A percentile compares a stretch with the other conserved stretches of the same genome.
These are phyloP conservation scores for Melanotaenia maccullochi DNA, from an alignment of 2,797 vertebrate genomes.

Conservation along the genomic window DNA sequence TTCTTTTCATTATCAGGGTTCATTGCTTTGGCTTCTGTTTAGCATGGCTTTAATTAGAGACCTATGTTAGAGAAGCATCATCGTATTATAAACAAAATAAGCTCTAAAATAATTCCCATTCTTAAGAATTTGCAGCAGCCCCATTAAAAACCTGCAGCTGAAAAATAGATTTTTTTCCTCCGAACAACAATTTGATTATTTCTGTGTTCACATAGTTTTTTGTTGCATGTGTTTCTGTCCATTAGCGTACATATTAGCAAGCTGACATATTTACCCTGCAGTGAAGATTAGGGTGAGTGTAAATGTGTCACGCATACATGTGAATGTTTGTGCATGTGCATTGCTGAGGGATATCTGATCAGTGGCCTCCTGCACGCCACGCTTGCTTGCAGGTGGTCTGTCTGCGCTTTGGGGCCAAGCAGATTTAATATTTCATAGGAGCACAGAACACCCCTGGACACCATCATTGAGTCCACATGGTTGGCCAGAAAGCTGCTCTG, in stretches of 20 bases:
- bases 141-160: constrained; percentile 17
- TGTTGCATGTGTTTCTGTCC: constrained; percentile 54
- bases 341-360: constrained; percentile 78
- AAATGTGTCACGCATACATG: constrained; percentile 35
- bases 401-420: constrained; percentile 87
- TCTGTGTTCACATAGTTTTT: constrained; percentile 54
- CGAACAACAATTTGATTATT: constrained; percentile 49
- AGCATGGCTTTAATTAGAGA: constrained; percentile 16
- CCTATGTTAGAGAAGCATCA: constrained; percentile 6
- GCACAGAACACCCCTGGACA: constrained; percentile 88
- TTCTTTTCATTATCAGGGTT: constrained; percentile 27
- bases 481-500: constrained; percentile 94
- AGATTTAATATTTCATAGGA: constrained; percentile 98
- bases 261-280: constrained; percentile 44
- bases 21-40: constrained; percentile 26
- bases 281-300: constrained; percentile 31
- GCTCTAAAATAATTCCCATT: constrained; percentile 1
- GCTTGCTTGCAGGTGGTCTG: constrained; percentile 93
- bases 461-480: constrained; percentile 98
- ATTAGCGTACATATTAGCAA: constrained; percentile 64
- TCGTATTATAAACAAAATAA: background rate
- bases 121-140: constrained; percentile 14
- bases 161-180: constrained; percentile 29
- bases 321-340: constrained; percentile 61
- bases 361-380: constrained; percentile 75